A percentile compares a stretch with the other conserved stretches of the same genome.
Evolutionary conservation across 2,797 vertebrate genomes (phyloP).

Genomic region (Propithecus perrieri): DNA sequence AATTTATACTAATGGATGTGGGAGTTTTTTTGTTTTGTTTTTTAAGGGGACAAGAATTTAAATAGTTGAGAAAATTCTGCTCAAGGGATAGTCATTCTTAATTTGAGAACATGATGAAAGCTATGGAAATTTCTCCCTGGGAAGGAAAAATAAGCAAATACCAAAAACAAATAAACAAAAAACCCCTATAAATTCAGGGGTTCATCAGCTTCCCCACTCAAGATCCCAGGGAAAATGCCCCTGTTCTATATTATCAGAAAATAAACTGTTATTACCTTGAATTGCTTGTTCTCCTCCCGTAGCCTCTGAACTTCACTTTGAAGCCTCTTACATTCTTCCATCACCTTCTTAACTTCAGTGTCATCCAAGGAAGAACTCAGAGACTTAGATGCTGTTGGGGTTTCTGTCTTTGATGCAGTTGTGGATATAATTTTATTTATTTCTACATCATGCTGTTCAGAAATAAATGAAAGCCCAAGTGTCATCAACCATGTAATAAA

Average conservation of each 20-base stretch:
- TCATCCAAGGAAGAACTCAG: conserved; percentile 93
- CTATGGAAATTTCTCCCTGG: background rate
- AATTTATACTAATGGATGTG: background rate
- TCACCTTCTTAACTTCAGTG: conserved; percentile 94
- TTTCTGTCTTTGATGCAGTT: conserved; percentile 94
- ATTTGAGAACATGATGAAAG: background rate
- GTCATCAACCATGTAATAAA: conserved; percentile 63
- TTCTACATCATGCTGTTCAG: conserved; percentile 93
- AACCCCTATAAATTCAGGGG: background rate
- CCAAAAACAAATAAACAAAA: background rate
- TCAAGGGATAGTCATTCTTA: background rate
- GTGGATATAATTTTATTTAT: conserved; percentile 93
- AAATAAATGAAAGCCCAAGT: conserved; percentile 72
- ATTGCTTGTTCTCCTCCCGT: conserved; percentile 95
- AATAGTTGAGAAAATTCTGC: background rate
- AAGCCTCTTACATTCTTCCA: conserved; percentile 96
- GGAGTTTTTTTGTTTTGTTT: background rate
- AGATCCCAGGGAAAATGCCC: fast-evolving
- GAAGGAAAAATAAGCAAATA: background rate
- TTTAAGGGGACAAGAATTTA: background rate
- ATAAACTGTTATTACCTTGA: conserved; percentile 88
- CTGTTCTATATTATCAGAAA: background rate
- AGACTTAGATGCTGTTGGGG: conserved; percentile 90
- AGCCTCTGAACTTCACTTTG: conserved; percentile 95
- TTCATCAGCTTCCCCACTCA: too few species aligned